Evolutionary conservation across 2,797 vertebrate genomes (phyloP).

Genomic region (Siniperca obscura): DNA sequence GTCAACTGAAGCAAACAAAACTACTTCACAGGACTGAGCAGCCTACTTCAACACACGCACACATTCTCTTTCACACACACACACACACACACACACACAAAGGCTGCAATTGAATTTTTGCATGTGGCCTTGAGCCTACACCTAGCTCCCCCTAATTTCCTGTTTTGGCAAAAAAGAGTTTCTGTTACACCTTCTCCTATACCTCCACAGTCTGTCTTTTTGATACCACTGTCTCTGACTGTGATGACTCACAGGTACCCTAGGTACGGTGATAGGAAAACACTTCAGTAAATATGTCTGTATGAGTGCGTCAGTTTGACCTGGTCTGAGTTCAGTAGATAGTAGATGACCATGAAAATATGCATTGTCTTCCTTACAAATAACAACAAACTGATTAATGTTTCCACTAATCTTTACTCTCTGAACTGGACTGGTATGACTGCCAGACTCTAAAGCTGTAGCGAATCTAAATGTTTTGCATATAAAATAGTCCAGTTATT

Average conservation of each 20-base stretch:
- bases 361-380: not conserved
- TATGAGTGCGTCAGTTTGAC: conserved; percentile 19
- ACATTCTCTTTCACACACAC: conserved; percentile 3
- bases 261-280: not conserved
- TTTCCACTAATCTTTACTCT: not conserved
- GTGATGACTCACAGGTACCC: conserved; percentile 28
- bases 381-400: not conserved
- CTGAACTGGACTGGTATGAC: not conserved
- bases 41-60: conserved; percentile 23
- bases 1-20: conserved; percentile 55
- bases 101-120: conserved; percentile 62
- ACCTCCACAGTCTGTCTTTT: conserved; percentile 18
- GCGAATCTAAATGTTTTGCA: not conserved
- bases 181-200: conserved; percentile 35
- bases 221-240: conserved; percentile 36
- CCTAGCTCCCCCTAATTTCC: conserved; percentile 67
- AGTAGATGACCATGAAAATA: not conserved
- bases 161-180: conserved; percentile 56
- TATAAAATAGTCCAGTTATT: not conserved
- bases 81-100: conserved; percentile 37
- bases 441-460: conserved; percentile 5
- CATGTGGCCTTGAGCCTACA: conserved; percentile 51
- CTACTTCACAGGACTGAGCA: conserved; percentile 54
- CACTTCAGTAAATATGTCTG: conserved; percentile 3
- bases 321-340: conserved; percentile 1